These are phyloP conservation scores for Hemichromis elongatus DNA, from an alignment of 2,113 vertebrate species.

Conservation along the genomic window DNA sequence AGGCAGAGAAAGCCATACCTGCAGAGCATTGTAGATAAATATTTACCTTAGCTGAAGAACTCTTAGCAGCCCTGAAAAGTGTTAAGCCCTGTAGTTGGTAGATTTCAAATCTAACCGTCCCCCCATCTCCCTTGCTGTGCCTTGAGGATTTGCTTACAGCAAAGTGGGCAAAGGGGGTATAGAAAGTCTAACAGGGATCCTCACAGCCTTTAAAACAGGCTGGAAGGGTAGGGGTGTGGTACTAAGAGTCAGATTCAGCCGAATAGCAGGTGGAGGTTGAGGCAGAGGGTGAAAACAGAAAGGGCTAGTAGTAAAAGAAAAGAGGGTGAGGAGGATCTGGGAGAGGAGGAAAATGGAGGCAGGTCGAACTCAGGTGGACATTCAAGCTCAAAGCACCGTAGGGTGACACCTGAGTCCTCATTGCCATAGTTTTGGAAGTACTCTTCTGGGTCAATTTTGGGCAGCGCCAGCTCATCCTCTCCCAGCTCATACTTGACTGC, in stretches of 20 bases:
- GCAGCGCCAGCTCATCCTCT: constrained; percentile 76
- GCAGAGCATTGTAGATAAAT: constrained; percentile 22
- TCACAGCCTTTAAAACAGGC: constrained; percentile 69
- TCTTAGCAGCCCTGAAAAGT: constrained; percentile 65
- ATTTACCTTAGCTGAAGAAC: constrained; percentile 44
- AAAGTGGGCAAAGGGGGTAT: constrained; percentile 65
- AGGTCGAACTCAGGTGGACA: constrained; percentile 75
- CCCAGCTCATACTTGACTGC: constrained; percentile 76
- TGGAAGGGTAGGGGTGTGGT: constrained; percentile 2
- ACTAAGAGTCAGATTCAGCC: constrained; percentile 67
- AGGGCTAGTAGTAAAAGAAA: constrained; percentile 53
- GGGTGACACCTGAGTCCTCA: constrained; percentile 78
- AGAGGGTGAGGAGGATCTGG: constrained; percentile 37
- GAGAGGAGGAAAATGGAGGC: constrained; percentile 64
- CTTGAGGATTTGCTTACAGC: constrained; percentile 61
- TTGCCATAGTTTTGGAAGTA: constrained; percentile 81
- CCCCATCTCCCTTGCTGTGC: constrained; percentile 70
- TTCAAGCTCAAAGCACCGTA: constrained; percentile 78
- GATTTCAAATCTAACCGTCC: constrained; percentile 60
- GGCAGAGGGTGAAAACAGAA: constrained; percentile 52
- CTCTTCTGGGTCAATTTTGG: constrained; percentile 81
- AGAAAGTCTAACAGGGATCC: constrained; percentile 54
- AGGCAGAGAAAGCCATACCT: constrained; percentile 54
- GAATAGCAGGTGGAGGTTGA: constrained; percentile 67
- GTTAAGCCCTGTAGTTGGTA: constrained; percentile 66